Conservation (phyloP, 2,888 invertebrate species). For the Cantharis flavilabris region DNA sequence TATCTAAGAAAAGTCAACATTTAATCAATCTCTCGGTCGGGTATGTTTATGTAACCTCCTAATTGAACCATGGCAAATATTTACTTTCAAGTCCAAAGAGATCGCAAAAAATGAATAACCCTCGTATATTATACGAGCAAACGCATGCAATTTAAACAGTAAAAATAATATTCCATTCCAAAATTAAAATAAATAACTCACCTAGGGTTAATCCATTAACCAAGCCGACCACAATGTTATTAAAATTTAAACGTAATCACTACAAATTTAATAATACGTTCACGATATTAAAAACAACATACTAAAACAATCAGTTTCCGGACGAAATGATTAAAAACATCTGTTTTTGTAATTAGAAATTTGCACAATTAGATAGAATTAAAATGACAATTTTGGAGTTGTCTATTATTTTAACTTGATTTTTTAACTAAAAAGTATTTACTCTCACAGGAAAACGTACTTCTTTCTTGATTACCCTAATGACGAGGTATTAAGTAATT, state of each 20-base stretch:
- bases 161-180: neutral
- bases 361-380: neutral
- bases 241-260: neutral
- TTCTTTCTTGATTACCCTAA: neutral
- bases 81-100: neutral
- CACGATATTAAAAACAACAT: neutral
- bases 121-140: neutral
- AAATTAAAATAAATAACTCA: neutral
- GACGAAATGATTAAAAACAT: neutral
- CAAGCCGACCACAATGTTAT: neutral
- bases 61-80: neutral
- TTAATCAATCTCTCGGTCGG: neutral
- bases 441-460: neutral
- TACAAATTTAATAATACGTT: neutral
- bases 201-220: neutral
- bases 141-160: neutral
- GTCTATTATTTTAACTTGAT: neutral
- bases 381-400: neutral
- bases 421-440: neutral
- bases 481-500: neutral
- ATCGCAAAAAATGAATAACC: neutral
- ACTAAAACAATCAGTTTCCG: neutral
- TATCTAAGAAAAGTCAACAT: neutral
- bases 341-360: neutral
- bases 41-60: neutral